These are phyloP conservation scores for Mycalesis mineus DNA, from an alignment of 2,888 invertebrate species.

Conservation along the genomic window DNA sequence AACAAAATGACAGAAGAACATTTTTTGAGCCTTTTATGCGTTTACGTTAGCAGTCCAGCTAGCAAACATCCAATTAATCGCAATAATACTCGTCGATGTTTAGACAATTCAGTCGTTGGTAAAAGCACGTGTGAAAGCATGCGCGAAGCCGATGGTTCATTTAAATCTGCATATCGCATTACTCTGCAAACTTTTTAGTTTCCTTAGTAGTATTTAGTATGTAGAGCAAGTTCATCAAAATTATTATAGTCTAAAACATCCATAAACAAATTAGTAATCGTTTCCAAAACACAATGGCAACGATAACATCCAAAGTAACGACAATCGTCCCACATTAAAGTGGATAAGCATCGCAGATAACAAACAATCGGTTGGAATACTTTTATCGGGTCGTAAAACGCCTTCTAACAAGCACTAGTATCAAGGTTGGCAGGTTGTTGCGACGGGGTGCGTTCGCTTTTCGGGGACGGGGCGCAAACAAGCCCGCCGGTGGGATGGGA, in stretches of 20 bases:
- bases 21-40: too few species aligned
- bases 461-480: conserved; percentile 3
- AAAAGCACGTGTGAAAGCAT: too few species aligned
- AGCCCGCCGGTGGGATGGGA: conserved; percentile 1
- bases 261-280: conserved; percentile 23
- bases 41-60: too few species aligned
- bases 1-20: too few species aligned
- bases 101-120: too few species aligned
- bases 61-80: too few species aligned
- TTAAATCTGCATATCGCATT: too few species aligned
- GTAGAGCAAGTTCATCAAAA: not conserved
- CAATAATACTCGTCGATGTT: too few species aligned
- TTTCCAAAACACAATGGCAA: conserved; percentile 23
- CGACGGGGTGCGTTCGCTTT: conserved; percentile 13
- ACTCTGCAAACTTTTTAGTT: too few species aligned
- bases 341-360: conserved; percentile 24
- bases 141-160: too few species aligned
- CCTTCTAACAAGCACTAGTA: not conserved
- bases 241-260: conserved; percentile 7
- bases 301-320: conserved; percentile 26
- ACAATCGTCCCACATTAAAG: conserved; percentile 27
- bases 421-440: not conserved
- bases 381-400: conserved; percentile 28
- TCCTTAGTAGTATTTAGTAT: not conserved
- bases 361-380: conserved; percentile 28